These are phyloP conservation scores for Hydrolagus colliei DNA, from an alignment of 2,797 vertebrate genomes.

Conservation along the genomic window DNA sequence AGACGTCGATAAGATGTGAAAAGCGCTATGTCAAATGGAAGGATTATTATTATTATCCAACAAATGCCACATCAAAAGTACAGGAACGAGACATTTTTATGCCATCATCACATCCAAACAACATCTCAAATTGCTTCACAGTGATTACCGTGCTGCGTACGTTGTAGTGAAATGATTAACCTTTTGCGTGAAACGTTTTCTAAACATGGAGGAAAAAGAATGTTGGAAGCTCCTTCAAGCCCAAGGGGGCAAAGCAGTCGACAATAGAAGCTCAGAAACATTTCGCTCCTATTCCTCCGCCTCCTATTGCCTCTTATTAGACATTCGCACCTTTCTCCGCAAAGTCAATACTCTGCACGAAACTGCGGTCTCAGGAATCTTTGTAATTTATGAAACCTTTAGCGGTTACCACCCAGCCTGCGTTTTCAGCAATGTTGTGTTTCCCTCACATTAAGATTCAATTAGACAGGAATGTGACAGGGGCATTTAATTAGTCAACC, in stretches of 20 bases:
- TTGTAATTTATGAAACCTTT: slow-evolving; percentile 33
- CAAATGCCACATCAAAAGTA: neutral
- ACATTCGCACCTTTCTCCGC: neutral
- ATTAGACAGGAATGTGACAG: slow-evolving; percentile 54
- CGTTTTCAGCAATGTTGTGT: slow-evolving; percentile 32
- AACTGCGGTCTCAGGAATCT: slow-evolving; percentile 15
- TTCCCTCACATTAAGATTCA: slow-evolving; percentile 43
- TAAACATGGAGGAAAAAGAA: neutral
- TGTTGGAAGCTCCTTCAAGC: too few relatives aligned
- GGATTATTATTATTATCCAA: neutral
- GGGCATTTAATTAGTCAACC: slow-evolving; percentile 58
- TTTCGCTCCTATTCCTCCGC: neutral
- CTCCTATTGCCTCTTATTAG: neutral
- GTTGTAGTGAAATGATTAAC: too few relatives aligned
- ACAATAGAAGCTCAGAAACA: neutral
- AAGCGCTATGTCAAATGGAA: too few relatives aligned
- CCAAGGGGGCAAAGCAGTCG: too few relatives aligned
- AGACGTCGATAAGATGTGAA: too few relatives aligned
- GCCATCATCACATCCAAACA: neutral
- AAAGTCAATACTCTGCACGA: neutral
- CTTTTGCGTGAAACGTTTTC: too few relatives aligned
- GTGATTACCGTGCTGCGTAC: too few relatives aligned
- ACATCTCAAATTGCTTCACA: too few relatives aligned
- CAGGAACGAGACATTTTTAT: neutral
- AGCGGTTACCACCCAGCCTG: slow-evolving; percentile 29